Conservation (phyloP, 1,140 invertebrate species). For the Druon quercuslanigerum region DNA sequence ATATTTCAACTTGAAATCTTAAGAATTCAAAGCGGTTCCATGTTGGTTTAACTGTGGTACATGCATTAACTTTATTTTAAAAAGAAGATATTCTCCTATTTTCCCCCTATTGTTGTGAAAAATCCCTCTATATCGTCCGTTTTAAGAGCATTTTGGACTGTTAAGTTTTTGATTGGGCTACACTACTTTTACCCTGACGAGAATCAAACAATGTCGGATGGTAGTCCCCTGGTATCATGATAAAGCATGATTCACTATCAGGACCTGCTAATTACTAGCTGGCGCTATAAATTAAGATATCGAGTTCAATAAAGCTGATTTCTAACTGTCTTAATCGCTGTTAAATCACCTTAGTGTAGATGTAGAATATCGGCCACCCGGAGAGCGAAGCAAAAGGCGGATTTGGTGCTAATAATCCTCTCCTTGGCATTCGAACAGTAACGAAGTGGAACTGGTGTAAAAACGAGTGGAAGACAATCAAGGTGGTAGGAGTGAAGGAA, state of each 20-base stretch:
- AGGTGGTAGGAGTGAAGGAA: conserved; percentile 44
- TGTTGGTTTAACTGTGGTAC: too few species aligned
- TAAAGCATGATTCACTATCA: neutral
- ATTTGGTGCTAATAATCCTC: conserved; percentile 37
- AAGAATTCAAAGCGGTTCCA: too few species aligned
- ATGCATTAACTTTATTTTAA: too few species aligned
- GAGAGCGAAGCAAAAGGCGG: conserved; percentile 45
- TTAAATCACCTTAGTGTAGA: neutral
- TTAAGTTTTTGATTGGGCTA: too few species aligned
- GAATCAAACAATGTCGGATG: neutral
- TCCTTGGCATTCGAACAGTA: conserved; percentile 55
- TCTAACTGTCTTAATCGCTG: conserved; percentile 19
- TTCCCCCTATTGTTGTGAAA: too few species aligned
- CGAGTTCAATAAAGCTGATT: conserved; percentile 19
- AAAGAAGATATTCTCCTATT: too few species aligned
- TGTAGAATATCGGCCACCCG: conserved; percentile 46
- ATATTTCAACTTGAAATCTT: too few species aligned
- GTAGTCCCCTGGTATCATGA: neutral
- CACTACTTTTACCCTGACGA: too few species aligned
- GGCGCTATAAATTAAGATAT: conserved; percentile 16
- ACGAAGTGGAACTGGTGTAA: conserved; percentile 65
- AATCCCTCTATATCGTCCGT: too few species aligned
- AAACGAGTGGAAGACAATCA: conserved; percentile 66
- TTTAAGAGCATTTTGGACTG: too few species aligned
- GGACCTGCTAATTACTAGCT: conserved; percentile 6